Evolutionary conservation across 2,113 vertebrate genomes (phyloP).

Genomic region (Pseudorasbora parva): DNA sequence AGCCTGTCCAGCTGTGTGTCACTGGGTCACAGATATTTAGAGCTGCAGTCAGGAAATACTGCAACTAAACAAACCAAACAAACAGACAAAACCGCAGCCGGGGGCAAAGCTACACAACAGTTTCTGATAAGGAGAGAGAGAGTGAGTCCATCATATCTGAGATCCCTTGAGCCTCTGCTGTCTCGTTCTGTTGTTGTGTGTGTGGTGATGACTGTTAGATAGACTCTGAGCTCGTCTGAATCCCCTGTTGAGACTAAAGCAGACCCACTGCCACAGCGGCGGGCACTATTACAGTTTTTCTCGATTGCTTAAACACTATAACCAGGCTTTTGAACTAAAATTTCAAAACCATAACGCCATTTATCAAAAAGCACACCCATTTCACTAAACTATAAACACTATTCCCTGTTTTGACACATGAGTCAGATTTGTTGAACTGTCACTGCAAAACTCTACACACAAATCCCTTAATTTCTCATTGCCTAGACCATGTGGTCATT

Average conservation of each 20-base stretch:
- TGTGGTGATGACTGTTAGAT: slow-evolving; percentile 29
- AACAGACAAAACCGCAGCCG: slow-evolving; percentile 46
- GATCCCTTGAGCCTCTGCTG: neutral
- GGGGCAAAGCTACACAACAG: slow-evolving; percentile 12
- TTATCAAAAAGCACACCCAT: too few relatives aligned
- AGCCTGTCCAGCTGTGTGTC: slow-evolving; percentile 60
- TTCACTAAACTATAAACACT: too few relatives aligned
- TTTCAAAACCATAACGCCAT: too few relatives aligned
- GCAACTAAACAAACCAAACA: slow-evolving; percentile 56
- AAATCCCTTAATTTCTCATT: too few relatives aligned
- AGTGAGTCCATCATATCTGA: slow-evolving; percentile 1
- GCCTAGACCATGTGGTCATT: too few relatives aligned
- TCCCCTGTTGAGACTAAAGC: neutral
- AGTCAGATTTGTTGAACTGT: too few relatives aligned
- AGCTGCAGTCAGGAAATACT: slow-evolving; percentile 52
- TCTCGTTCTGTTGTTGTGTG: neutral
- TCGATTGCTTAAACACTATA: too few relatives aligned
- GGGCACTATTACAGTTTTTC: neutral
- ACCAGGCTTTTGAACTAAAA: too few relatives aligned
- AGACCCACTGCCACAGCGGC: neutral
- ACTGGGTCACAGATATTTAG: slow-evolving; percentile 65
- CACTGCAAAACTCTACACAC: too few relatives aligned
- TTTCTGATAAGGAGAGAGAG: slow-evolving; percentile 16
- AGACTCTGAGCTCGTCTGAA: neutral
- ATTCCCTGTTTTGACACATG: too few relatives aligned